Percentiles rank a stretch among this genome's conserved stretches.
phyloP scores from a whole-genome alignment of 1,140 invertebrate species.

The Rhyacophila brunnea region DNA sequence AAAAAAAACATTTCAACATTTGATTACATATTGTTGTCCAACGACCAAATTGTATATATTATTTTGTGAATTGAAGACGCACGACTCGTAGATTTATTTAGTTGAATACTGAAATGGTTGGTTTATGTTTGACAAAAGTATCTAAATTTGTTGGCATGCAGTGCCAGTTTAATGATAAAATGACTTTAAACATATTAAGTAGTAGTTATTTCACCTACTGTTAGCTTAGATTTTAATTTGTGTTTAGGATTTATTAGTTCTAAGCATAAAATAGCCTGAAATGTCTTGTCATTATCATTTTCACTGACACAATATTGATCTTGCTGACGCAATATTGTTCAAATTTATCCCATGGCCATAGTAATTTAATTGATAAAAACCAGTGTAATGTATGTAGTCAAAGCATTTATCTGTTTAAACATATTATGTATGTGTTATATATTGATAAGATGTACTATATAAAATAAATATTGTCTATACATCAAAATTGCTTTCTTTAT shows the following conservation, averaged over 20 bases:
- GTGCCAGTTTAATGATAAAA: constrained; percentile 24
- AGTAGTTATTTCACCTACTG: constrained; percentile 2
- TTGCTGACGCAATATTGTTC: constrained; percentile 12
- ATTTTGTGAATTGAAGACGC: no score
- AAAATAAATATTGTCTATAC: constrained; percentile 36
- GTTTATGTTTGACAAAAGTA: no score
- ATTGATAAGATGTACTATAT: constrained; percentile 27
- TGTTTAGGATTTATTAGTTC: constrained; percentile 12
- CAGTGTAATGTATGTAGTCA: constrained; percentile 32
- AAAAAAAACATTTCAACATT: not conserved
- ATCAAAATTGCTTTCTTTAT: constrained; percentile 17
- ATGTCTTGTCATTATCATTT: constrained; percentile 21
- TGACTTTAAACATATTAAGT: constrained; percentile 1
- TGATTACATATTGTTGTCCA: no score
- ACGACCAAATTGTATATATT: no score
- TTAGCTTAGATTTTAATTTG: constrained; percentile 11
- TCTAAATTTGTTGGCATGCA: constrained; percentile 7
- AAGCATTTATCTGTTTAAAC: constrained; percentile 32
- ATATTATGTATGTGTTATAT: constrained; percentile 27
- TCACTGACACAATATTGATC: constrained; percentile 2
- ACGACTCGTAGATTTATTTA: no score
- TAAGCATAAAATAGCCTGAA: constrained; percentile 18
- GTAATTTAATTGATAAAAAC: constrained; percentile 25
- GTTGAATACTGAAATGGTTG: no score
- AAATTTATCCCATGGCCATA: constrained; percentile 28